Base-by-base conservation (phyloP, 2,888 invertebrate genomes). In the Plagodis pulveraria region DNA sequence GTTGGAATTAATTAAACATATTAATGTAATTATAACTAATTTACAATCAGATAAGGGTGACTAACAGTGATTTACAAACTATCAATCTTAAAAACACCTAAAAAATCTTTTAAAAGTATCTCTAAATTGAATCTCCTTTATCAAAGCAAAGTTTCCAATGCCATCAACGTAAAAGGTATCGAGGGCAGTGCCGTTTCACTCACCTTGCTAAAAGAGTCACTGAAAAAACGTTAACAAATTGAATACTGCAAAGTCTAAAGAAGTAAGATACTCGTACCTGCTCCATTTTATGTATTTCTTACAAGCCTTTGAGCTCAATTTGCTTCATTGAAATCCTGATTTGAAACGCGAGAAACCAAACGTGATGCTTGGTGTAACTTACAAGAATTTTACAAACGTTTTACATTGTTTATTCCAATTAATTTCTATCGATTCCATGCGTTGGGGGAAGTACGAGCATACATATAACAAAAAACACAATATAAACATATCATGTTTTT, bases 301-400 rank as follows among this genome's bases (percentile, higher is more conserved):
- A 74, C 77, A 81, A 82, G 76, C 77, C 80, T 84, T 82, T 84
- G 81, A 81, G 85, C 83, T 83, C 81, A 83, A 86, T 87, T 87
- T 84, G 75, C 78, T 86, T 81, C 76, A 80, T 76, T 70, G 78
- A 73, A 64, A 67, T 54, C 57, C 64, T 51, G 48, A 81, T 80
- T 81, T 72, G 77, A 79, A 79, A 80, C 69, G 71, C 67, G 68
- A 74, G 69, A 76, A 80, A 82, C 83, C 78, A 73, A 77, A 77
- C 71, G 64, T 56, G 56, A 54, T 52, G 44, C 56, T 49, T 70
- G 76, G 73, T 65, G 32, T 52, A 76, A 75, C 62, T 49, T n/a
- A 69, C 42, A 65, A 71, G 65, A 36, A 36, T 4, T 36, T 22
- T 2, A 22, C 22, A 22, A 22, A 22, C 22, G 22, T 22, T 22